Conservation (phyloP, 2,113 vertebrate genomes). For the Nyctereutes procyonoides region DNA sequence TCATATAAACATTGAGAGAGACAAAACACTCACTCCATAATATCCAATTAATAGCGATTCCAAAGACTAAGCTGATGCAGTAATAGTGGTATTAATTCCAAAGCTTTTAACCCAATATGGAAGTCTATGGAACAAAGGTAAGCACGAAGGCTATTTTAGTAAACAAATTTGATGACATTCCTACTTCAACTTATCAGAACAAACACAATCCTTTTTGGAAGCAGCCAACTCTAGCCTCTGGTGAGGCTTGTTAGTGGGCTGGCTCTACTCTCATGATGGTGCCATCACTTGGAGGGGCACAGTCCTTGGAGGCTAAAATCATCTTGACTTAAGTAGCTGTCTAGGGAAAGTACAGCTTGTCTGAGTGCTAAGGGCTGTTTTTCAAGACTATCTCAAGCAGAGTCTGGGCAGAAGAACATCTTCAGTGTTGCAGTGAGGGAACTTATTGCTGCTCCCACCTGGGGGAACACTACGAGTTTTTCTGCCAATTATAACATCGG, state of each 20-base stretch:
- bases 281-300: background rate
- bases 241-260: background rate
- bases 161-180: background rate
- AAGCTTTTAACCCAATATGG: background rate
- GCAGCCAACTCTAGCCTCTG: background rate
- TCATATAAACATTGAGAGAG: background rate
- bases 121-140: background rate
- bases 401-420: background rate
- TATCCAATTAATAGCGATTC: background rate
- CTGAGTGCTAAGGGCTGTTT: conserved; percentile 17
- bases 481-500: background rate
- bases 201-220: background rate
- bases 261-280: conserved; percentile 36
- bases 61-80: background rate
- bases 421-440: background rate
- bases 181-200: background rate
- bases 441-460: background rate
- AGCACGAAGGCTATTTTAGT: background rate
- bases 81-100: background rate
- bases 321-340: background rate
- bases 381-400: background rate
- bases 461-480: background rate
- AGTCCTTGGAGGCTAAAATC: conserved; percentile 26
- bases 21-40: background rate
- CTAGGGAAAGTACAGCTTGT: conserved; percentile 48